Percentiles rank a stretch among this genome's conserved stretches.
Evolutionary conservation across 2,797 vertebrate species (phyloP).

Genomic region (Sebastes iracundus): DNA sequence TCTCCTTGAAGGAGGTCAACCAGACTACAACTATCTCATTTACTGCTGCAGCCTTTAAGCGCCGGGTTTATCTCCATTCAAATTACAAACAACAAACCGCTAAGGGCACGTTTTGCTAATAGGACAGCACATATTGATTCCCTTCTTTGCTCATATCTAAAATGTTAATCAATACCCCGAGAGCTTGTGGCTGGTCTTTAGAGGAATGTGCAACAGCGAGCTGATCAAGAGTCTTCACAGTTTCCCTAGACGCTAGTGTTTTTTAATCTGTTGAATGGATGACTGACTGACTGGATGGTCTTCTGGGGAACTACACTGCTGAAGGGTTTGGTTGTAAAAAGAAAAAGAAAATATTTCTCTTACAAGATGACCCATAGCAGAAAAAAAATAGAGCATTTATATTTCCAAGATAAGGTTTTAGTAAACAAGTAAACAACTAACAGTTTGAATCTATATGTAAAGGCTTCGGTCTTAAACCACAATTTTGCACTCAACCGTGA

Average conservation of each 20-base stretch:
- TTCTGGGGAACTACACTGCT: slow-evolving; percentile 6
- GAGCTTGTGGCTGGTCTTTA: slow-evolving; percentile 26
- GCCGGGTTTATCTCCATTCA: slow-evolving; percentile 38
- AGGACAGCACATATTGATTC: slow-evolving; percentile 33
- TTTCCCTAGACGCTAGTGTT: neutral
- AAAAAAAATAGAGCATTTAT: neutral
- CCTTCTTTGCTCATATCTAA: slow-evolving; percentile 47
- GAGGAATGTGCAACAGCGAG: slow-evolving; percentile 41
- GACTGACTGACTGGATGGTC: slow-evolving; percentile 15
- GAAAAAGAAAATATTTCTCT: slow-evolving; percentile 3
- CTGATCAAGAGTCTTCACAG: slow-evolving; percentile 19
- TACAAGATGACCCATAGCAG: neutral
- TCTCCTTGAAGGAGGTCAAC: slow-evolving; percentile 42
- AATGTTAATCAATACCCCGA: slow-evolving; percentile 65
- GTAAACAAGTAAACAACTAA: neutral
- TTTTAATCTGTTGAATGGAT: slow-evolving; percentile 14
- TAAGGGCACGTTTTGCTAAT: slow-evolving; percentile 35
- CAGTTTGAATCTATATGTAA: neutral
- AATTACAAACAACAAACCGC: slow-evolving; percentile 48
- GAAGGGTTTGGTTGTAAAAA: slow-evolving; percentile 16
- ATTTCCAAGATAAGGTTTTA: neutral
- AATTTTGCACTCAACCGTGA: neutral
- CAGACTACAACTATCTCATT: slow-evolving; percentile 13
- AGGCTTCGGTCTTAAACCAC: neutral
- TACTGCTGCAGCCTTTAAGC: slow-evolving; percentile 23